A percentile compares a stretch with the other conserved stretches of the same genome.
Evolutionary conservation across 35 echinoderm and acorn worm species (phyloP).

Genomic region (Patiria miniata): DNA sequence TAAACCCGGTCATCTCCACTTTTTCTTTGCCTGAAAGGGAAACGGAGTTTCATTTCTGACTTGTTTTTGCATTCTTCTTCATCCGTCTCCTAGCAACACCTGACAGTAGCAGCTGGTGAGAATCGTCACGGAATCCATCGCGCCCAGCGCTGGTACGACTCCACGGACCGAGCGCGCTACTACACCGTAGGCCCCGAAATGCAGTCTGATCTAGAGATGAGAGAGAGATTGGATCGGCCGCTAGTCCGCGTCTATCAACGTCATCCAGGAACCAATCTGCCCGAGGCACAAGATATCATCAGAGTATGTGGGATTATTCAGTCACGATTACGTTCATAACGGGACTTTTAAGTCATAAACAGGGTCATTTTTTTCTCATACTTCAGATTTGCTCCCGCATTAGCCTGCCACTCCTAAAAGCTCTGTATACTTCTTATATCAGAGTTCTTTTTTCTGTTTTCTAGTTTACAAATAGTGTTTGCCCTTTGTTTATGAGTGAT

Average conservation of each 20-base stretch:
- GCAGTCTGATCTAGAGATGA: slow-evolving; percentile 88
- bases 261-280: slow-evolving; percentile 98
- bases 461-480: too few relatives aligned
- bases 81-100: slow-evolving; percentile 72
- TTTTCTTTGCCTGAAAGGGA: too few relatives aligned
- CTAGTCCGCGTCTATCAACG: slow-evolving; percentile 88
- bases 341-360: too few relatives aligned
- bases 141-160: slow-evolving; percentile 95
- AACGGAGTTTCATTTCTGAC: too few relatives aligned
- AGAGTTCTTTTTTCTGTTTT: too few relatives aligned
- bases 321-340: not conserved
- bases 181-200: slow-evolving; percentile 93
- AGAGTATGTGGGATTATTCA: slow-evolving; percentile 54
- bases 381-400: not conserved
- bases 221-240: slow-evolving; percentile 69
- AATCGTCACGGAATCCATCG: slow-evolving; percentile 91
- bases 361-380: not conserved
- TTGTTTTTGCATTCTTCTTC: too few relatives aligned
- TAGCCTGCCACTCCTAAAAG: too few relatives aligned
- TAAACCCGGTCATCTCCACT: too few relatives aligned
- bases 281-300: slow-evolving; percentile 98
- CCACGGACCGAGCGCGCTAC: slow-evolving; percentile 86
- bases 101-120: slow-evolving; percentile 88
- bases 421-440: too few relatives aligned
- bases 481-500: too few relatives aligned